phyloP scores from a whole-genome alignment of 2,797 vertebrate species.

The Typhlichthys eigenmanni region DNA sequence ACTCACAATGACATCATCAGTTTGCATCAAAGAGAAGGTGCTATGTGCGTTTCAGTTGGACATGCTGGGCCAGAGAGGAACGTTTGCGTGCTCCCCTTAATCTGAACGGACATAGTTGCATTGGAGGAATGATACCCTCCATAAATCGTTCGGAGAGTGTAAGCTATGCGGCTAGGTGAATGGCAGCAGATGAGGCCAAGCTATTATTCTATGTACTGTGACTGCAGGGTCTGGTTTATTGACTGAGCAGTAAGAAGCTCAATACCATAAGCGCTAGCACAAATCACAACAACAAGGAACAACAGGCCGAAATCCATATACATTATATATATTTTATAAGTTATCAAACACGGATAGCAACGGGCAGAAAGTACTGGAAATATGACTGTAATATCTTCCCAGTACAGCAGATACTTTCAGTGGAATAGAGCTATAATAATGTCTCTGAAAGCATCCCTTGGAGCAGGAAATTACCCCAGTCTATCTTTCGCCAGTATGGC shows the following conservation, averaged over 20 bases:
- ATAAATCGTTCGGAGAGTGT: conserved; percentile 54
- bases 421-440: conserved; percentile 68
- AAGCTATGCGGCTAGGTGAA: conserved; percentile 45
- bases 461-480: conserved; percentile 67
- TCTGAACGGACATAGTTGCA: conserved; percentile 40
- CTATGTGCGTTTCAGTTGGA: conserved; percentile 32
- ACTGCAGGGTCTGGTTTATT: conserved; percentile 64
- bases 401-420: conserved; percentile 59
- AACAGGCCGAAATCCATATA: conserved; percentile 52
- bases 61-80: conserved; percentile 17
- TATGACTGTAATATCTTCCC: conserved; percentile 67
- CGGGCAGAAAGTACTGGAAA: conserved; percentile 61
- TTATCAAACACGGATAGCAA: conserved; percentile 47
- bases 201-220: conserved; percentile 54
- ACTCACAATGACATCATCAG: conserved; percentile 65
- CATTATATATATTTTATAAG: conserved; percentile 24
- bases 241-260: conserved; percentile 58
- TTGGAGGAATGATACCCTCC: conserved; percentile 41
- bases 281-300: conserved; percentile 66
- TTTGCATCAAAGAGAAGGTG: conserved; percentile 56
- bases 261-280: conserved; percentile 46
- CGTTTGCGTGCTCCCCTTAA: conserved; percentile 22
- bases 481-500: conserved; percentile 56
- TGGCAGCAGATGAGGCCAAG: conserved; percentile 62
- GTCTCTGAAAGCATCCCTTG: conserved; percentile 64